Percentiles rank a stretch among this genome's conserved stretches.
Conservation (phyloP, 2,797 vertebrate species). For the Smutsia gigantea region DNA sequence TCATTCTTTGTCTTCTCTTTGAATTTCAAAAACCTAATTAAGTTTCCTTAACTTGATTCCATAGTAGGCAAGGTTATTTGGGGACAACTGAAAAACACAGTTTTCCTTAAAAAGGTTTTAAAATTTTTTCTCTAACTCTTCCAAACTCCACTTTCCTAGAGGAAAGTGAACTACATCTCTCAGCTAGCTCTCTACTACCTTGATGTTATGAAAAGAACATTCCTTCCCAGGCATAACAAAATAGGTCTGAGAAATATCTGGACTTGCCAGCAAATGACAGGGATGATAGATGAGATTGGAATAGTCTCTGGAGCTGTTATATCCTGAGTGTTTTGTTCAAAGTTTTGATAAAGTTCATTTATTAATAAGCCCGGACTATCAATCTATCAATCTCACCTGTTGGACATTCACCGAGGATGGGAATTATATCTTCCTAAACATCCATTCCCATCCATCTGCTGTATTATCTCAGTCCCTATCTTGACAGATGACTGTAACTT, state of each 20-base stretch:
- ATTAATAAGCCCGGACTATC: neutral
- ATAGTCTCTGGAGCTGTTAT: neutral
- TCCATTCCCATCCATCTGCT: neutral
- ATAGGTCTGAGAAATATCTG: neutral
- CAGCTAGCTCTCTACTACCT: neutral
- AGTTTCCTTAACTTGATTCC: neutral
- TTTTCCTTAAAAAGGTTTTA: neutral
- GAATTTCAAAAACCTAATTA: slow-evolving; percentile 42
- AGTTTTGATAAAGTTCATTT: neutral
- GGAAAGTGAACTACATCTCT: neutral
- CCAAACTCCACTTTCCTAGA: neutral
- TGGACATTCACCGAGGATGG: neutral
- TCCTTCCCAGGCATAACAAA: neutral
- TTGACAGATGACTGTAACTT: neutral
- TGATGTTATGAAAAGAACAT: neutral
- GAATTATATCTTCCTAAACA: neutral
- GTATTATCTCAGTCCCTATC: neutral
- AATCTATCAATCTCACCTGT: neutral
- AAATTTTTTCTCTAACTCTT: neutral
- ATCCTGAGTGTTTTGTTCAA: neutral
- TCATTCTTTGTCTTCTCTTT: neutral
- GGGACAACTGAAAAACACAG: neutral
- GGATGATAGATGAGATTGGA: neutral
- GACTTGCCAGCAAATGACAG: neutral
- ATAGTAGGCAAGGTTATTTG: neutral